Evolutionary conservation across 1,140 invertebrate species (phyloP), one percentile per base, ranked within the genome.

Genomic region (Listronotus bonariensis): DNA sequence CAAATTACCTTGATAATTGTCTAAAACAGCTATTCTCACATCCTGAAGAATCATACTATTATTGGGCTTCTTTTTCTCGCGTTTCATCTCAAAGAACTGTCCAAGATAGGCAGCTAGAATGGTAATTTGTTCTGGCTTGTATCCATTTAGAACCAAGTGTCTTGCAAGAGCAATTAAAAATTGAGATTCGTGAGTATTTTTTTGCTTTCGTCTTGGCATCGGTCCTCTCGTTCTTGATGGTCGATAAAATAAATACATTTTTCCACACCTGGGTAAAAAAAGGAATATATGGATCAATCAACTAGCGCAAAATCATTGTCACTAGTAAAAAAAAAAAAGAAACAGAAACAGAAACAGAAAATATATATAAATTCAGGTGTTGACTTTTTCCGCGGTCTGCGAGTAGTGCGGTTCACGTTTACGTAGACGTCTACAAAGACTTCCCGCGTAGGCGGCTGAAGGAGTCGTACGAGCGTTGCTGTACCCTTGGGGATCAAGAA

Each of bases 1-100:
- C n/a, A 36, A 7, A 36, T 53, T 42, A 55, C 61, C 92, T 82
- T 94, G 92, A 74, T 85, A 94, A 75, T 91, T 92, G 76, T 95
- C 93, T 1, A 95, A 85, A 6, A 86, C 85, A 38, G 85, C 84
- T 15, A 93, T 83, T 53, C 82, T 79, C 8, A 88, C 80, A n/a
- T 80, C 74, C 43, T 71, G 57, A 12, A 84, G 59, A 4, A 74
- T 40, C 12, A 62, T 17, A 17, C 69, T 57, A 3, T 69, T 48
- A 54, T 78, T 77, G 2, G 72, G 71, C 32, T 64, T 32, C n/a
- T 75, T 76, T 72, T 82, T 68, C 78, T 83, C 80, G 55, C 78
- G 74, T 66, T 68, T 76, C 76, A 84, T 75, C 65, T 79, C 80
- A 72, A 82, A 82, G 80, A 83, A 80, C 78, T 88, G 89, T 2